Evolutionary conservation across 2,888 invertebrate genomes (phyloP).

Genomic region (Selenia dentaria): DNA sequence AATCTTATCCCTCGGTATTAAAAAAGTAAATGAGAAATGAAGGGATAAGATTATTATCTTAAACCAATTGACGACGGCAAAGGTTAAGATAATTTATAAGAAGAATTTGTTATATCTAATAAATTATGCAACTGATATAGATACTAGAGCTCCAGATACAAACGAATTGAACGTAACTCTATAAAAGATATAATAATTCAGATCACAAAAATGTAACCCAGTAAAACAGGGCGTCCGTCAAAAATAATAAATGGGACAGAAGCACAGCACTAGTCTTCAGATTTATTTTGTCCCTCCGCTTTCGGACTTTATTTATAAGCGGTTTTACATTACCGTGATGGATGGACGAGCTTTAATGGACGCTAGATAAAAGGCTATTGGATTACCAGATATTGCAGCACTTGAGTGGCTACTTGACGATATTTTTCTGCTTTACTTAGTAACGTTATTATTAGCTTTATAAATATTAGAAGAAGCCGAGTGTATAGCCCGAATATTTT

Average conservation of each 20-base stretch:
- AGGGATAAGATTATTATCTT: too few relatives aligned
- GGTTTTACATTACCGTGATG: slow-evolving; percentile 63
- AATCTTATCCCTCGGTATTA: too few relatives aligned
- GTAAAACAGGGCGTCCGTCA: slow-evolving; percentile 1
- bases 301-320: slow-evolving; percentile 54
- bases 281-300: slow-evolving; percentile 47
- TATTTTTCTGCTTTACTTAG: slow-evolving; percentile 4
- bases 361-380: slow-evolving; percentile 32
- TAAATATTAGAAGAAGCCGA: neutral
- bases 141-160: too few relatives aligned
- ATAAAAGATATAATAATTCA: too few relatives aligned
- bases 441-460: neutral
- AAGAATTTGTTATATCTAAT: too few relatives aligned
- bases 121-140: too few relatives aligned
- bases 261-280: slow-evolving; percentile 16
- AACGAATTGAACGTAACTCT: too few relatives aligned
- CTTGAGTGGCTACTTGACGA: slow-evolving; percentile 8
- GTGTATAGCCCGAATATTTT: too few relatives aligned
- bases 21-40: too few relatives aligned
- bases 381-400: slow-evolving; percentile 21
- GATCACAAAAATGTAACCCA: neutral
- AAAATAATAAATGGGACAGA: slow-evolving; percentile 14
- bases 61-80: too few relatives aligned
- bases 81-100: too few relatives aligned
- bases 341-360: slow-evolving; percentile 59